Conservation (phyloP, 2,888 invertebrate genomes). For the Drosophila paracracens region DNA sequence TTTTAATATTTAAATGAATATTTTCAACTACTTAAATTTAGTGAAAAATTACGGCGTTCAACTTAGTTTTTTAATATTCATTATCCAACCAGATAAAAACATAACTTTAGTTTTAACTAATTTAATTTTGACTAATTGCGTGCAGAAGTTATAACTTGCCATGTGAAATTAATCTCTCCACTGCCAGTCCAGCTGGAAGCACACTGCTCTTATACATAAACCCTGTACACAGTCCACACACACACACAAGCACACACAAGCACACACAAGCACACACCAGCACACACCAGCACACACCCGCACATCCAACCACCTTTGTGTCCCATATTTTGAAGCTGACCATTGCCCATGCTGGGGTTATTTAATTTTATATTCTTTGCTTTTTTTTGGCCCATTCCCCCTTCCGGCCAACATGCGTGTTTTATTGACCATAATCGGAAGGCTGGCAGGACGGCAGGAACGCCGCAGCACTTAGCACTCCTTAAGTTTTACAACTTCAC, state of each 20-base stretch:
- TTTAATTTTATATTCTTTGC: constrained; percentile 56
- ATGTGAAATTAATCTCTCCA: constrained; percentile 51
- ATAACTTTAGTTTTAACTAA: background rate
- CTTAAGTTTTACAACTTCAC: constrained; percentile 80
- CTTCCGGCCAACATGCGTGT: constrained; percentile 36
- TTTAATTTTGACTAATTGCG: constrained; percentile 21
- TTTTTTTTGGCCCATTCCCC: background rate
- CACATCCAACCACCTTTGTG: constrained; percentile 21
- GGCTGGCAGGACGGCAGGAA: constrained; percentile 12
- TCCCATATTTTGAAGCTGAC: constrained; percentile 40
- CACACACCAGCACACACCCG: constrained; percentile 20
- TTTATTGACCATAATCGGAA: constrained; percentile 72
- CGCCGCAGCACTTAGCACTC: constrained; percentile 74
- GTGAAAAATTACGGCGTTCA: background rate
- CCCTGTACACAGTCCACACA: constrained; percentile 10
- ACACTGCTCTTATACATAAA: constrained; percentile 44
- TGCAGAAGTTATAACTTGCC: constrained; percentile 9
- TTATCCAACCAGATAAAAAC: background rate
- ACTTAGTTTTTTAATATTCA: background rate
- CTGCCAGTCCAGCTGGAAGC: constrained; percentile 26
- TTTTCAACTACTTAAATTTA: background rate
- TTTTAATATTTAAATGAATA: background rate
- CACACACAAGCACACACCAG: background rate
- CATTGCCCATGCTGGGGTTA: constrained; percentile 43
- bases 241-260: constrained; percentile 15